Conservation (phyloP, 2,888 invertebrate genomes). For the Smittia sp. region DNA sequence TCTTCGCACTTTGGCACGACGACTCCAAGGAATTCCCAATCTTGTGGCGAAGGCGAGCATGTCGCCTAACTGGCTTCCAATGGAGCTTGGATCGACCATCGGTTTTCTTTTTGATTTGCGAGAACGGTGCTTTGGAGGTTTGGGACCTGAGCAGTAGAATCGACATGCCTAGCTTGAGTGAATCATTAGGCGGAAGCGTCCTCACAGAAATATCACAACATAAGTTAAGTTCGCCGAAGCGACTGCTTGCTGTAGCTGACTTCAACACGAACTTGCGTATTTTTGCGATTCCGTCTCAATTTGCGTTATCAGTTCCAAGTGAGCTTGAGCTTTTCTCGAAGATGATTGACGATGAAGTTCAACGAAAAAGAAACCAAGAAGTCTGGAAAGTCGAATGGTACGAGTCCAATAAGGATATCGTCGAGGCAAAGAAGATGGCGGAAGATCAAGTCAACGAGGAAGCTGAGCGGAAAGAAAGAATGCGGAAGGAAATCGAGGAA, state of each 20-base stretch:
- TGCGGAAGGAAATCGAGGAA: slow-evolving; percentile 50
- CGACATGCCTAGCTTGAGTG: slow-evolving; percentile 61
- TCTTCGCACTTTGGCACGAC: slow-evolving; percentile 73
- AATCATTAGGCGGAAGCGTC: slow-evolving; percentile 65
- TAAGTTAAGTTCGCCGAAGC: slow-evolving; percentile 57
- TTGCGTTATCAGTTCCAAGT: slow-evolving; percentile 51
- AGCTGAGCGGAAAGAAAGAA: slow-evolving; percentile 51
- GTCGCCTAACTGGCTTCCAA: slow-evolving; percentile 61
- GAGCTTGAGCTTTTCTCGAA: slow-evolving; percentile 54
- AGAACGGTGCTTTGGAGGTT: slow-evolving; percentile 73
- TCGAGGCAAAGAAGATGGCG: slow-evolving; percentile 50
- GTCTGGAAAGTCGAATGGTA: slow-evolving; percentile 64
- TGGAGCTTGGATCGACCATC: slow-evolving; percentile 78
- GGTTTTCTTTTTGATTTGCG: slow-evolving; percentile 66
- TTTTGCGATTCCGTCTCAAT: slow-evolving; percentile 59
- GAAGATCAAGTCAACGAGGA: slow-evolving; percentile 57
- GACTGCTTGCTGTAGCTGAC: slow-evolving; percentile 67
- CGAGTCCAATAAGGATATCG: slow-evolving; percentile 50
- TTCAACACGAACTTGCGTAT: slow-evolving; percentile 66
- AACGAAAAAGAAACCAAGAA: slow-evolving; percentile 56
- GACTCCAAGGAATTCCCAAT: slow-evolving; percentile 61
- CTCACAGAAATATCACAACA: slow-evolving; percentile 65
- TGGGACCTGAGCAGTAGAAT: slow-evolving; percentile 70
- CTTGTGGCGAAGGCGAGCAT: slow-evolving; percentile 63
- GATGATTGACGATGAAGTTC: slow-evolving; percentile 58